phyloP scores from a whole-genome alignment of 2,113 vertebrate species.

The Phaethornis superciliosus region DNA sequence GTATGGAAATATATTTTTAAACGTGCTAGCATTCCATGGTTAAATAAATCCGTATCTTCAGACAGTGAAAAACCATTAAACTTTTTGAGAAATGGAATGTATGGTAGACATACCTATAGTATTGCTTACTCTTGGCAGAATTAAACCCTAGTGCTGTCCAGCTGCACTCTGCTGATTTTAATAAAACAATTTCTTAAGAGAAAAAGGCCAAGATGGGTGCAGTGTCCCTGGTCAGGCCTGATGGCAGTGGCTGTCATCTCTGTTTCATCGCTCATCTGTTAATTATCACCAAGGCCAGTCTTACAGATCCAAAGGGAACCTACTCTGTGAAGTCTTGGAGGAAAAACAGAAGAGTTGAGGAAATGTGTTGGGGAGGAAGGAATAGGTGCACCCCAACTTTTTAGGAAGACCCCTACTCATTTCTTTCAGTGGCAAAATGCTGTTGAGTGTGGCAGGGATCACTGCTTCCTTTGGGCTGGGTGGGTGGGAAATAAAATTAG shows the following conservation, averaged over 20 bases:
- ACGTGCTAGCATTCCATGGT: not conserved
- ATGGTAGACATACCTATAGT: not conserved
- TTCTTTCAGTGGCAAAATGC: not conserved
- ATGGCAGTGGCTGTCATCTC: not conserved
- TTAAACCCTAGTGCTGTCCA: not conserved
- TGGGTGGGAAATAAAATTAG: not conserved
- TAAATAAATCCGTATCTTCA: not conserved
- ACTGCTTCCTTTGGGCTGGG: not conserved
- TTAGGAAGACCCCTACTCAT: not conserved
- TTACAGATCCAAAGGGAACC: not conserved
- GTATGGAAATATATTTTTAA: not conserved
- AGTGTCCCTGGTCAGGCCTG: not conserved
- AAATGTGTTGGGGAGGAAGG: not conserved
- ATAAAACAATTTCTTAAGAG: not conserved
- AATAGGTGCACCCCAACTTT: not conserved
- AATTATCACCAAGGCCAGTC: constrained; percentile 1
- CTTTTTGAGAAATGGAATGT: not conserved
- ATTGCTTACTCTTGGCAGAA: not conserved
- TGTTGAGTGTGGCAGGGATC: not conserved
- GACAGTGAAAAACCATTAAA: not conserved
- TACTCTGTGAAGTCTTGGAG: not conserved
- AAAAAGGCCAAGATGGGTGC: not conserved
- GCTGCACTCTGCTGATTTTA: not conserved
- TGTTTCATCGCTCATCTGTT: not conserved
- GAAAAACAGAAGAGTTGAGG: not conserved